Conservation (phyloP, 2,888 invertebrate species). For the Aphodius granarius region DNA sequence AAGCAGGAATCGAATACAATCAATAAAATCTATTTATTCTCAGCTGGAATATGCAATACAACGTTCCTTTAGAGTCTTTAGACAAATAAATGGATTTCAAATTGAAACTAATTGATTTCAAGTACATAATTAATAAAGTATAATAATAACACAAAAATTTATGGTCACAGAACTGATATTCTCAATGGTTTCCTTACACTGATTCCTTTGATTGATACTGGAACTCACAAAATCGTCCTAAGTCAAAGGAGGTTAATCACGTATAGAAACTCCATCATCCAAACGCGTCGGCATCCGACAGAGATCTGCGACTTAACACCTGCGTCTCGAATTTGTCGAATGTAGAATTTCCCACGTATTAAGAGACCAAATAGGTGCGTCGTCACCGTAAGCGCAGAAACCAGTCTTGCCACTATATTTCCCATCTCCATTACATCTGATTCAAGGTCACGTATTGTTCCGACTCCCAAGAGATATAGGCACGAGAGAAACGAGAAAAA, state of each 20-base stretch:
- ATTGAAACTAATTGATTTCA: too few relatives aligned
- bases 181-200: background rate
- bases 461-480: background rate
- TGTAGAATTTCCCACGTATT: background rate
- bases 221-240: background rate
- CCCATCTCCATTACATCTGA: background rate
- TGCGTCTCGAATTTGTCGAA: background rate
- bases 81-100: too few relatives aligned
- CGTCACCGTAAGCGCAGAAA: background rate
- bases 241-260: background rate
- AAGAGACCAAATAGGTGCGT: background rate
- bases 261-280: background rate
- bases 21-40: too few relatives aligned
- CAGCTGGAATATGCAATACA: too few relatives aligned
- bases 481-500: background rate
- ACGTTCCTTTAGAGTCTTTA: too few relatives aligned
- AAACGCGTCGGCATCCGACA: background rate
- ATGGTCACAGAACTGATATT: background rate
- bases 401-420: background rate
- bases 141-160: background rate
- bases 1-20: too few relatives aligned
- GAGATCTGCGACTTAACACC: background rate
- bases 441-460: background rate
- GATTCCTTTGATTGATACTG: background rate
- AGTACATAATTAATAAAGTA: background rate